phyloP scores from a whole-genome alignment of 2,113 vertebrate species.

The Acanthisitta chloris region DNA sequence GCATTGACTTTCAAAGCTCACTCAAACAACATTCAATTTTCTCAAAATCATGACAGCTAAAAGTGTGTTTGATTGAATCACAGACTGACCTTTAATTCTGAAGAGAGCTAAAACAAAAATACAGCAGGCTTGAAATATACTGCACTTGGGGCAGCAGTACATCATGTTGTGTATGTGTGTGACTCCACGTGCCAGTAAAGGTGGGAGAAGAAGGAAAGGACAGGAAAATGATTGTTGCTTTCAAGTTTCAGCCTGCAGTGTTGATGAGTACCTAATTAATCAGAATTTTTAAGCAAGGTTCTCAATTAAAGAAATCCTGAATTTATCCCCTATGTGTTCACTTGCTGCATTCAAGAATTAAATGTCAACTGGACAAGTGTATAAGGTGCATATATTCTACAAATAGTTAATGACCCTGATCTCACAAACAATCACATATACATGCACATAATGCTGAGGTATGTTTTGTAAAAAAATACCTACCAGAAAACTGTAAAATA shows the following conservation, averaged over 20 bases:
- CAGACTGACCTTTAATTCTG: neutral
- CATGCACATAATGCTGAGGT: neutral
- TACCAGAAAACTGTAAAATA: neutral
- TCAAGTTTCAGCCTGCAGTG: neutral
- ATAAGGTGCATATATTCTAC: neutral
- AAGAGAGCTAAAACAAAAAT: neutral
- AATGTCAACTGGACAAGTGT: neutral
- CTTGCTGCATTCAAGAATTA: neutral
- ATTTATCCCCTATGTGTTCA: neutral
- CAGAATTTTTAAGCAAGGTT: neutral
- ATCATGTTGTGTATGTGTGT: neutral
- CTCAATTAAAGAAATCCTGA: neutral
- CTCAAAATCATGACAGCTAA: neutral
- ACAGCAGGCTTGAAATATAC: neutral
- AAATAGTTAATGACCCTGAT: neutral
- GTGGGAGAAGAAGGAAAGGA: neutral
- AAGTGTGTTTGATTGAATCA: neutral
- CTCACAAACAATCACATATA: neutral
- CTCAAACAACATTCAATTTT: neutral
- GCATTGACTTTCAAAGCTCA: neutral
- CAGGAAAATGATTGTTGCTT: neutral
- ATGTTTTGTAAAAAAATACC: neutral
- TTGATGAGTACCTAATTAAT: neutral
- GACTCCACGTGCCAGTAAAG: neutral
- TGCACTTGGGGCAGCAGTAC: neutral